Base-by-base conservation (phyloP, 2,797 vertebrate species). In the Etheostoma perlongum region DNA sequence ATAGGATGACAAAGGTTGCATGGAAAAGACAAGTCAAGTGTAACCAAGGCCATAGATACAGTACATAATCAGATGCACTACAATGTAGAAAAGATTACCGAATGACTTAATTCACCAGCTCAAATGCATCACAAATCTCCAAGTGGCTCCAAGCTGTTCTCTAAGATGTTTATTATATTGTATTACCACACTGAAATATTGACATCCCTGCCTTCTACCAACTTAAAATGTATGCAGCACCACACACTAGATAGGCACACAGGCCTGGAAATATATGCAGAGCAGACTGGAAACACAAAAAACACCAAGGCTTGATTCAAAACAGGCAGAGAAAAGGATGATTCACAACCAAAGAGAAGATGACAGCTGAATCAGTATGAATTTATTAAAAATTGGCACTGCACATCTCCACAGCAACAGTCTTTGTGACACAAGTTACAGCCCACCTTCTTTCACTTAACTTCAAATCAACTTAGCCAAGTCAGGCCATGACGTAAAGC, bases 251-350 rank as follows among this genome's bases (percentile, higher is more conserved):
- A 64, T 57, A 27, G 70, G 23, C 40, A 65, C n/a, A 25, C 13
- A 53, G 27, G 5, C 1, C 9, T 21, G 4, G 19, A 59, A 33
- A 33, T 16, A 51, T 19, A 27, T 33, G 14, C 51, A 72, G 53
- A 25, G 4, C 23, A 62, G 72, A 63, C 46, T 51, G 12, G 52
- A 57, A 54, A 42, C 19, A 46, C 11, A 64, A 52, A 64, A 59
- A 54, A 8, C 36, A 12, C 10, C 33, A 27, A 15, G 8, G 57
- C 33, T n/a, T 54, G 14, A 54, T 21, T 54, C 11, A 61, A 7
- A 10, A 57, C 49, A 61, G 33, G 13, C 2, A 62, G 19, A 40
- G 60, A 63, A 61, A 52, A 60, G 16, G 30, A 44, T 25, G 14
- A 64, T 33, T 67, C 18, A 63, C 44, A 23, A 40, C 4, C 21